A percentile compares a stretch with the other conserved stretches of the same genome.
These are phyloP conservation scores for Chelon auratus DNA, from an alignment of 2,797 vertebrate species.

Conservation along the genomic window DNA sequence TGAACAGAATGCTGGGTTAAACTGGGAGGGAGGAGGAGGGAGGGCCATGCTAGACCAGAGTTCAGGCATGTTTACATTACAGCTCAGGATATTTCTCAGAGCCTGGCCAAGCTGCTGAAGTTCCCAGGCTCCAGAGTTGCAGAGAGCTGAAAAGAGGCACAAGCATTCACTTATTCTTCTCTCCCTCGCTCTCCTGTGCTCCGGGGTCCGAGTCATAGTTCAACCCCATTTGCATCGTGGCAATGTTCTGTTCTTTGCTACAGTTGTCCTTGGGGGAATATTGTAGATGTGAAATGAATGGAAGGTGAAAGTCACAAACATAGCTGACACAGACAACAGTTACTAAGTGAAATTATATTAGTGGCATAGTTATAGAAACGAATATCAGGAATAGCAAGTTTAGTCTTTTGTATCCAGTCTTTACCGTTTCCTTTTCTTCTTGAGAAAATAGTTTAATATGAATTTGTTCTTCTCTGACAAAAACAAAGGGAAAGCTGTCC, in stretches of 20 bases:
- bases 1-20: conserved; percentile 76
- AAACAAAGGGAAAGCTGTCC: conserved; percentile 11
- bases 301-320: conserved; percentile 55
- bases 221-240: conserved; percentile 77
- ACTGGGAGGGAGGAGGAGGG: conserved; percentile 58
- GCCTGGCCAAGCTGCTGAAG: conserved; percentile 78
- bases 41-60: conserved; percentile 80
- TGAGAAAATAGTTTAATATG: conserved; percentile 14
- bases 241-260: conserved; percentile 67
- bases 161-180: conserved; percentile 78
- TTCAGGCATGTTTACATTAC: conserved; percentile 90
- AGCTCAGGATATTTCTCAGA: conserved; percentile 88
- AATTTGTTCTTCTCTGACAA: not conserved
- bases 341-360: conserved; percentile 14
- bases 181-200: conserved; percentile 54
- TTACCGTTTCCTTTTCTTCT: conserved; percentile 27
- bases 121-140: conserved; percentile 86
- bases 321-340: conserved; percentile 22
- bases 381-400: conserved; percentile 38
- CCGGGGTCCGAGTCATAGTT: conserved; percentile 76
- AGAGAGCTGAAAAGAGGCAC: conserved; percentile 82
- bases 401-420: conserved; percentile 17
- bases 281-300: conserved; percentile 46
- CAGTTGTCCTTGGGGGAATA: conserved; percentile 48
- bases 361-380: conserved; percentile 27